A percentile compares a stretch with the other conserved stretches of the same genome.
Conservation (phyloP, 2,888 invertebrate genomes). For the Stenolophus ochropezus region DNA sequence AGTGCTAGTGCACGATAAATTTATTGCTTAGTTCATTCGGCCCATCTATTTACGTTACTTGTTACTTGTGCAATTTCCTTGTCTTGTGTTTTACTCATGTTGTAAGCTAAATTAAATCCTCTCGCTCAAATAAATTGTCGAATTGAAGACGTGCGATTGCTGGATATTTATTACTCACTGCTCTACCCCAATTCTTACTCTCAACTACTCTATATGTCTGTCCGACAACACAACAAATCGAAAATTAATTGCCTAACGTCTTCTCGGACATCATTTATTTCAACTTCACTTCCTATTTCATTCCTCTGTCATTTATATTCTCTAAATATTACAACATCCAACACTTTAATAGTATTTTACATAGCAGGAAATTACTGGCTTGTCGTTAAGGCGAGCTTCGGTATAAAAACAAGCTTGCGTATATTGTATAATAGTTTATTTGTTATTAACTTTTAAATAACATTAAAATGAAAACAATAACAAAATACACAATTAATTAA, state of each 20-base stretch:
- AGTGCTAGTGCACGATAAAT: conserved; percentile 10
- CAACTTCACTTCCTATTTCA: neutral
- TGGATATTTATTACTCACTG: conserved; percentile 44
- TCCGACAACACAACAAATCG: conserved; percentile 7
- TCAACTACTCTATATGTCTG: conserved; percentile 7
- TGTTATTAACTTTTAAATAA: too few species aligned
- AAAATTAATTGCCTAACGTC: conserved; percentile 4
- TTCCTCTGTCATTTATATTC: neutral
- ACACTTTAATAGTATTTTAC: too few species aligned
- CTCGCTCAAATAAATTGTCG: conserved; percentile 53
- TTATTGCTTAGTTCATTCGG: conserved; percentile 34
- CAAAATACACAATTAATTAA: too few species aligned
- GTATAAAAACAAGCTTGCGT: too few species aligned
- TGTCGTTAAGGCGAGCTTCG: too few species aligned
- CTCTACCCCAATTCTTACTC: conserved; percentile 14
- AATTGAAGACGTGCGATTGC: conserved; percentile 45
- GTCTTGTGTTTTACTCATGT: conserved; percentile 23
- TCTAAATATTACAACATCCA: too few species aligned
- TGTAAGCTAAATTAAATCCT: conserved; percentile 51
- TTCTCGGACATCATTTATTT: neutral
- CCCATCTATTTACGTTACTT: conserved; percentile 44
- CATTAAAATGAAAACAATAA: too few species aligned
- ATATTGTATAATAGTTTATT: too few species aligned
- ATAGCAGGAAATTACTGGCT: too few species aligned
- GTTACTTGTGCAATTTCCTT: conserved; percentile 43